phyloP scores from a whole-genome alignment of 2,888 invertebrate genomes.

The Tetranychus piercei region DNA sequence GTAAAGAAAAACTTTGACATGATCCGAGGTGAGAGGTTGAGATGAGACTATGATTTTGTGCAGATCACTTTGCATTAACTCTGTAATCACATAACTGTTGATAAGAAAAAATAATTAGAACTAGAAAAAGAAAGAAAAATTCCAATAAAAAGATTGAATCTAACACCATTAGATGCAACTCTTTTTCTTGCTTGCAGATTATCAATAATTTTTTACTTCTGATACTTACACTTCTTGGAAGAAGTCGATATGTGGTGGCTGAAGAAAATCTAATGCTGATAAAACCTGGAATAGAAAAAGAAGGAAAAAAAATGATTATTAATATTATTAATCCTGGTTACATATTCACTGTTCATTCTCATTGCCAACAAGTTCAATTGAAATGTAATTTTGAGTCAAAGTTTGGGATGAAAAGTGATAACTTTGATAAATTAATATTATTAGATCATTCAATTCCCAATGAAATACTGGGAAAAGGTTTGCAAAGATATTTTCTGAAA shows the following conservation, averaged over 20 bases:
- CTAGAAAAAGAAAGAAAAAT: constrained; percentile 9
- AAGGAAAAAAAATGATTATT: too few relatives aligned
- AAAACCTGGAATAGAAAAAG: constrained; percentile 39
- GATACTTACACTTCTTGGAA: constrained; percentile 89
- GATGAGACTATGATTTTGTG: constrained; percentile 99
- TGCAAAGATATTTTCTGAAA: too few relatives aligned
- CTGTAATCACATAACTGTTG: constrained; percentile 76
- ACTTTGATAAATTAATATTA: too few relatives aligned
- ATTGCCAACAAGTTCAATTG: too few relatives aligned
- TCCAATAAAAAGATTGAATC: neutral
- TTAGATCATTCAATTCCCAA: too few relatives aligned
- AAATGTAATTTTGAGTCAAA: too few relatives aligned
- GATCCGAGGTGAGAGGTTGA: constrained; percentile 93
- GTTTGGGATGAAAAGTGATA: too few relatives aligned
- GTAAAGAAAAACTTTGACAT: constrained; percentile 99
- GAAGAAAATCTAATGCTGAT: constrained; percentile 90
- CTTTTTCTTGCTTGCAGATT: constrained; percentile 30
- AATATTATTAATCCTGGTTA: too few relatives aligned
- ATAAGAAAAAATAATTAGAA: constrained; percentile 39
- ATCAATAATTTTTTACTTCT: too few relatives aligned
- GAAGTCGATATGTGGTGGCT: constrained; percentile 95
- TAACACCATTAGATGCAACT: neutral
- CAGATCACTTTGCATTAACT: constrained; percentile 95
- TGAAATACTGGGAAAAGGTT: too few relatives aligned
- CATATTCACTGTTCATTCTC: too few relatives aligned